phyloP scores from a whole-genome alignment of 1,140 invertebrate genomes.

The Lepidurus apus region DNA sequence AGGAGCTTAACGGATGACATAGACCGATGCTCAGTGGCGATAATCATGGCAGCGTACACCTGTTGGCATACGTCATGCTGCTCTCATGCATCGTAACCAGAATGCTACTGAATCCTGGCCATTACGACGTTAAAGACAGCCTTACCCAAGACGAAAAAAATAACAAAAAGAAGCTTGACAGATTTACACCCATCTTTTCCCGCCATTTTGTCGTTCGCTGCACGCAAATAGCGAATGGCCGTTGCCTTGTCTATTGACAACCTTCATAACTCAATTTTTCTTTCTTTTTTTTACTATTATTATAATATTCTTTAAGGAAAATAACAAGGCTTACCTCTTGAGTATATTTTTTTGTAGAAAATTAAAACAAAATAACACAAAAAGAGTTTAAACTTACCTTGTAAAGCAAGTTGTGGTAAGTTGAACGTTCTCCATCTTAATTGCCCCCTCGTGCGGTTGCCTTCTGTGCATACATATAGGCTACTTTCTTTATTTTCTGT shows the following conservation, averaged over 20 bases:
- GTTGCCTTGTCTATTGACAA: background rate
- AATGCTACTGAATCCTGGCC: background rate
- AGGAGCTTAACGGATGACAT: background rate
- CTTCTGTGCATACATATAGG: background rate
- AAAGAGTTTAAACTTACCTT: too few relatives aligned
- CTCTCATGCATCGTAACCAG: background rate
- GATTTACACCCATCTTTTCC: background rate
- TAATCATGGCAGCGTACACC: conserved; percentile 10
- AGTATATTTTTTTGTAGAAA: too few relatives aligned
- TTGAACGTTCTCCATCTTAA: background rate
- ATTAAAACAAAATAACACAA: too few relatives aligned
- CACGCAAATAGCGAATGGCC: background rate
- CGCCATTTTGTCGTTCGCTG: background rate
- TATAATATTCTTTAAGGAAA: background rate
- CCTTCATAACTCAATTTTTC: background rate
- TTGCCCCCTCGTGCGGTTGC: background rate
- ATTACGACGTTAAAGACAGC: background rate
- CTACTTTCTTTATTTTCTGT: background rate
- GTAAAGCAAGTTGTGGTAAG: background rate
- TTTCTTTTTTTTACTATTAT: background rate
- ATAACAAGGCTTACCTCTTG: too few relatives aligned
- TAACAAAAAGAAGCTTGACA: background rate
- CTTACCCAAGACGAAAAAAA: background rate
- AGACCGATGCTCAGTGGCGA: conserved; percentile 1
- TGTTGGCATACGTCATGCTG: conserved; percentile 7